Conservation (phyloP, 2,888 invertebrate genomes). For the Falcaria lacertinaria region DNA sequence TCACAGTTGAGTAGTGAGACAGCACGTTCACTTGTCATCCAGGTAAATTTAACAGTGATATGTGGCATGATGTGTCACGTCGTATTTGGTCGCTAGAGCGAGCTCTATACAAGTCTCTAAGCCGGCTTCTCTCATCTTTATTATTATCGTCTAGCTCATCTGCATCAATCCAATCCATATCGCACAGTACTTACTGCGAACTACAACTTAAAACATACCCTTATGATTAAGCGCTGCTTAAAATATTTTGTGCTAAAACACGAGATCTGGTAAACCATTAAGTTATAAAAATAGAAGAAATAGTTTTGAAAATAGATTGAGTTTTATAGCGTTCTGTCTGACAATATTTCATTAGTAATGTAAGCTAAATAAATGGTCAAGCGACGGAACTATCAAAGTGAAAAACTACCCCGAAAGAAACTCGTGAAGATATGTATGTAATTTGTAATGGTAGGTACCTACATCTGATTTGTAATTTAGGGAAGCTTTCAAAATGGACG, state of each 20-base stretch:
- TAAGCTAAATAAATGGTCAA: neutral
- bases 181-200: slow-evolving; percentile 16
- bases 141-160: slow-evolving; percentile 18
- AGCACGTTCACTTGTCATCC: too few species aligned
- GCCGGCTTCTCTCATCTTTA: slow-evolving; percentile 30
- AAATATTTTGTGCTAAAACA: slow-evolving; percentile 25
- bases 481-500: slow-evolving; percentile 38
- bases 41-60: slow-evolving; percentile 66
- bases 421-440: too few species aligned
- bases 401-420: too few species aligned
- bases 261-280: slow-evolving; percentile 18
- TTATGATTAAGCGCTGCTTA: slow-evolving; percentile 10
- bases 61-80: slow-evolving; percentile 76
- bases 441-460: neutral
- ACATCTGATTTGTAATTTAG: neutral
- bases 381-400: too few species aligned
- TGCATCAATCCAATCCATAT: slow-evolving; percentile 3
- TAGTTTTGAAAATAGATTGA: slow-evolving; percentile 32
- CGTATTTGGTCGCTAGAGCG: slow-evolving; percentile 60
- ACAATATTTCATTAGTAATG: slow-evolving; percentile 7
- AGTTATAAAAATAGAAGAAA: slow-evolving; percentile 35
- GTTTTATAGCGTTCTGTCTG: neutral
- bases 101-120: slow-evolving; percentile 33
- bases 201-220: slow-evolving; percentile 12
- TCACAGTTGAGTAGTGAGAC: slow-evolving; percentile 38